Evolutionary conservation across 2,888 invertebrate genomes (phyloP).

Genomic region (Icerya purchasi): DNA sequence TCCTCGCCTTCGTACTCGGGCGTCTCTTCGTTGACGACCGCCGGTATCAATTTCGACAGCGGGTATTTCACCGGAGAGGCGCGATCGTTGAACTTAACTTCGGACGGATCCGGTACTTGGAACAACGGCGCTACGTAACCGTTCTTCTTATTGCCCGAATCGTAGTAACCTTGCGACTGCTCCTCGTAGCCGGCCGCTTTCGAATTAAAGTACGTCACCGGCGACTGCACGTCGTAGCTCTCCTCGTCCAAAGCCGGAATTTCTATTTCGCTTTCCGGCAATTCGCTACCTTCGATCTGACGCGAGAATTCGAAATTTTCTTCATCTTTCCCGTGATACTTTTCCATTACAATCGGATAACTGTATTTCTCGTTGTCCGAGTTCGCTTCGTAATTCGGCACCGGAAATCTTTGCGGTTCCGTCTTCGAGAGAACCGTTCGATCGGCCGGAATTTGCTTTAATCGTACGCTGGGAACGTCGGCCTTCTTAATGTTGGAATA

Average conservation of each 20-base stretch:
- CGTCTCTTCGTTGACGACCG: not conserved
- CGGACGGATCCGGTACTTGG: slow-evolving; percentile 7
- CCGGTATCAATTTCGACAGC: slow-evolving; percentile 11
- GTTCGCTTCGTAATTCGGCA: too few relatives aligned
- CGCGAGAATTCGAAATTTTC: not conserved
- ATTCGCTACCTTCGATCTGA: not conserved
- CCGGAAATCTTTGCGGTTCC: too few relatives aligned
- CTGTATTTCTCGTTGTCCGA: not conserved
- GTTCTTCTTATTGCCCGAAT: not conserved
- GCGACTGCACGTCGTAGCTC: not conserved
- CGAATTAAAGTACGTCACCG: not conserved
- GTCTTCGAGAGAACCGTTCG: too few relatives aligned
- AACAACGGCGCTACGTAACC: slow-evolving; percentile 10
- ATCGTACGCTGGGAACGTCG: not conserved
- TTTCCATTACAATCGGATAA: not conserved
- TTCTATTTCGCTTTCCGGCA: not conserved
- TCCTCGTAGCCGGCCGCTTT: not conserved
- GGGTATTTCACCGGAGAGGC: slow-evolving; percentile 12
- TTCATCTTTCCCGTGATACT: not conserved
- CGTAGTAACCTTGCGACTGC: not conserved
- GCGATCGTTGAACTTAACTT: slow-evolving; percentile 6
- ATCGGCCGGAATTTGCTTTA: too few relatives aligned
- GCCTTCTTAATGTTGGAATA: not conserved
- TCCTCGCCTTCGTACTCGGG: slow-evolving; percentile 34
- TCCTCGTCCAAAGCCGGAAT: not conserved